A percentile compares a stretch with the other conserved stretches of the same genome.
These are phyloP conservation scores for Paraescarpia echinospica DNA, from an alignment of 1,140 invertebrate species.

Conservation along the genomic window DNA sequence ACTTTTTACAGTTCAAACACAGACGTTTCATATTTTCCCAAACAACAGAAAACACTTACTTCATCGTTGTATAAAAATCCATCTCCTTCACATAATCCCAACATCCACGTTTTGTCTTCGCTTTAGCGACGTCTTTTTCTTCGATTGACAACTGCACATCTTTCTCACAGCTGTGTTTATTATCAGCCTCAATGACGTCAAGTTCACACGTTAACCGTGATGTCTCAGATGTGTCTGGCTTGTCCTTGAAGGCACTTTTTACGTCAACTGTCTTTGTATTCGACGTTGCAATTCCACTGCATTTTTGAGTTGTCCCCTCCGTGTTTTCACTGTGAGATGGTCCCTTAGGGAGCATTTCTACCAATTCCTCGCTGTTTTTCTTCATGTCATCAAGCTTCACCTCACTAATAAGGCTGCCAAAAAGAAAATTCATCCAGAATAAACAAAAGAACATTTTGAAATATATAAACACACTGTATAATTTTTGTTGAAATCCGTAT, in stretches of 20 bases:
- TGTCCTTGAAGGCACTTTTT: not conserved
- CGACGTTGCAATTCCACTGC: not conserved
- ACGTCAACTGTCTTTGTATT: not conserved
- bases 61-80: constrained; percentile 20
- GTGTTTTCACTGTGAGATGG: not conserved
- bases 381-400: not conserved
- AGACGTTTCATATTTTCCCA: not conserved
- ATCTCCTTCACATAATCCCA: constrained; percentile 9
- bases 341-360: constrained; percentile 12
- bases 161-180: constrained; percentile 34
- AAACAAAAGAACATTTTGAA: too few relatives aligned
- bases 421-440: not conserved
- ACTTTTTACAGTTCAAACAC: not conserved
- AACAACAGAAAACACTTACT: constrained; percentile 16
- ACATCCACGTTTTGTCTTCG: not conserved
- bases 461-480: too few relatives aligned
- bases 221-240: not conserved
- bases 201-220: too few relatives aligned
- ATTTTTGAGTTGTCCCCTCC: constrained; percentile 19
- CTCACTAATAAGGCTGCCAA: not conserved
- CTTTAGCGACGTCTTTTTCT: not conserved
- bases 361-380: not conserved
- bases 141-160: constrained; percentile 26
- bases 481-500: too few relatives aligned
- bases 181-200: constrained; percentile 24